Base-by-base conservation (phyloP, 2,888 invertebrate genomes). In the Dasysyrphus albostriatus region DNA sequence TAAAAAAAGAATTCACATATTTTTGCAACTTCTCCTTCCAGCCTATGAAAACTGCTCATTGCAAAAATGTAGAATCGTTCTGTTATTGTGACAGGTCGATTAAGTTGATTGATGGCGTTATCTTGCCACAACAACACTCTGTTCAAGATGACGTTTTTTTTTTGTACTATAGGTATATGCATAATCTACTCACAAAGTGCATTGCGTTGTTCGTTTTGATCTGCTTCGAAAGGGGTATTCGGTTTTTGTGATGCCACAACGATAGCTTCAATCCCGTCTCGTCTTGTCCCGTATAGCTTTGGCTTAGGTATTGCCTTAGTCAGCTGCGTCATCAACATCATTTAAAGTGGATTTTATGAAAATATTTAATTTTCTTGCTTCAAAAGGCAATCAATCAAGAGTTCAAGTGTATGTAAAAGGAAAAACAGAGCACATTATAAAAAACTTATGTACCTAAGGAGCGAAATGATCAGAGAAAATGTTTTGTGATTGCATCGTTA, bases 11-110 rank as follows among this genome's bases (percentile, higher is more conserved):
- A 4, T 49, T 7, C 8, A 4, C 0, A 16, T n/a, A n/a, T 16
- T 19, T 51, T 51, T 39, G 61, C 39, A 61, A 61, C 61, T 61
- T 2, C 8, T 14, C 14, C 6, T 24, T 61, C 61, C 61, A 7
- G 19, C n/a, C 65, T 49, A 54, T 54, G 2, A 34, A 16, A 1
- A 14, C 24, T 9, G 19, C 24, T 39, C 2, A 2, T 37, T 37
- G 37, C 37, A 24, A 24, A 34, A 37, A 32, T 12, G 42, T 59
- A 78, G 67, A 78, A 67, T 83, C 78, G 75, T 83, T 87, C 75
- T 82, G 87, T 83, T 83, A 83, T 83, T 87, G 87, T 87, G 87
- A 65, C 87, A 79, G 63, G 78, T 83, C 87, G 87, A 87, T 87
- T 87, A 87, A 87, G 83, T 79, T 87, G 87, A 87, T 87, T 74